Conservation (phyloP, 2,888 invertebrate species). For the Lobophora halterata region DNA sequence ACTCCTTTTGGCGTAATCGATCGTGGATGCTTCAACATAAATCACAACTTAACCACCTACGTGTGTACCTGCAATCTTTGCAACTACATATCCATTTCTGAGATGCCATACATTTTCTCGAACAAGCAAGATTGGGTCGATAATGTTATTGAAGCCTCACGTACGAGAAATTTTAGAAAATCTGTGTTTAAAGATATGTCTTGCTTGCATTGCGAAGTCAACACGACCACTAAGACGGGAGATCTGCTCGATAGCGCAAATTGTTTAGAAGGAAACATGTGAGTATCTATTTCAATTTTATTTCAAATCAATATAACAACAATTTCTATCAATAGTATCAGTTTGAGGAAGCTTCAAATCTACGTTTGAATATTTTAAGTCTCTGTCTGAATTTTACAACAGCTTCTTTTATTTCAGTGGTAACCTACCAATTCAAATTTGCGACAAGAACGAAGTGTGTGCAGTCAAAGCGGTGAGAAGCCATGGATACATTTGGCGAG, state of each 20-base stretch:
- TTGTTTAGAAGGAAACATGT: conserved; percentile 64
- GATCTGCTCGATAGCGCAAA: conserved; percentile 43
- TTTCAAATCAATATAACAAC: too few relatives aligned
- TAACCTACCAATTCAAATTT: conserved; percentile 45
- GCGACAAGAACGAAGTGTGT: conserved; percentile 57
- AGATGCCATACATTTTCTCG: conserved; percentile 59
- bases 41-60: conserved; percentile 53
- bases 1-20: conserved; percentile 67
- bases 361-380: too few relatives aligned
- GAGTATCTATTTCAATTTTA: conserved; percentile 33
- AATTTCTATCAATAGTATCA: background rate
- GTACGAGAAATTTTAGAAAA: conserved; percentile 51
- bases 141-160: conserved; percentile 59
- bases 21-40: conserved; percentile 60
- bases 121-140: conserved; percentile 56
- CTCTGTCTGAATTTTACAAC: too few relatives aligned
- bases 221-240: conserved; percentile 39
- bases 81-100: conserved; percentile 59
- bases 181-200: conserved; percentile 59
- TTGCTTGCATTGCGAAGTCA: conserved; percentile 63
- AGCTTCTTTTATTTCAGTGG: conserved; percentile 48
- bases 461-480: conserved; percentile 51
- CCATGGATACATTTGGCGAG: conserved; percentile 62
- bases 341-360: background rate
- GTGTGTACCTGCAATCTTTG: conserved; percentile 69